These are phyloP conservation scores for Alectoris magna DNA, from an alignment of 2,797 vertebrate genomes.

Conservation along the genomic window DNA sequence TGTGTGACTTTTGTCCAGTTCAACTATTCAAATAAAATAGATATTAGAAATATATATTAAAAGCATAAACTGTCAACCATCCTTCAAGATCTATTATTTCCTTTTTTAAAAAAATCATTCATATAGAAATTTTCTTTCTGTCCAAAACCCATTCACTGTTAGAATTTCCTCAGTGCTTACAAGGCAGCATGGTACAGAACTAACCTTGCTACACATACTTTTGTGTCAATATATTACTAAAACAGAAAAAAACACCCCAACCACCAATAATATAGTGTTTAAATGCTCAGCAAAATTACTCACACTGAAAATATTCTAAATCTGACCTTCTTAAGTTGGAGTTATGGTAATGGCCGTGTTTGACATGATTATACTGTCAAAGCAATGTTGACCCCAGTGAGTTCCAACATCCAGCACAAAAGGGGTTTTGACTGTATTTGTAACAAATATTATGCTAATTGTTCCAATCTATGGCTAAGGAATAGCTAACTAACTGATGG, in stretches of 20 bases:
- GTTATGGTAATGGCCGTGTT: not conserved
- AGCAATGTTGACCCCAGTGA: not conserved
- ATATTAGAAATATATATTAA: not conserved
- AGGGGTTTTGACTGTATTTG: not conserved
- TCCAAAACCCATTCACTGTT: not conserved
- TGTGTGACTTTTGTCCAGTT: not conserved
- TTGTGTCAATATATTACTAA: not conserved
- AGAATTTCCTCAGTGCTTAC: not conserved
- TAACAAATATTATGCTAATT: not conserved
- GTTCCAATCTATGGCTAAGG: not conserved
- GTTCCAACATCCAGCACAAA: not conserved
- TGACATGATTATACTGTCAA: not conserved
- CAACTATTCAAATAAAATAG: not conserved
- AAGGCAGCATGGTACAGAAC: not conserved
- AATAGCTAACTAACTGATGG: not conserved
- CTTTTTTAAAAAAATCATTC: not conserved
- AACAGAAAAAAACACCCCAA: fast-evolving
- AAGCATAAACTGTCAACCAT: not conserved
- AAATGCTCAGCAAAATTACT: not conserved
- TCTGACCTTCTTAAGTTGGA: not conserved
- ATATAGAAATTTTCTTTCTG: not conserved
- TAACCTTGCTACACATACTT: not conserved
- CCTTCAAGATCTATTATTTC: not conserved
- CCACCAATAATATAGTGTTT: not conserved
- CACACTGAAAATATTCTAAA: not conserved